Evolutionary conservation across 1,140 invertebrate species (phyloP).

Genomic region (Anoplolepis gracilipes): DNA sequence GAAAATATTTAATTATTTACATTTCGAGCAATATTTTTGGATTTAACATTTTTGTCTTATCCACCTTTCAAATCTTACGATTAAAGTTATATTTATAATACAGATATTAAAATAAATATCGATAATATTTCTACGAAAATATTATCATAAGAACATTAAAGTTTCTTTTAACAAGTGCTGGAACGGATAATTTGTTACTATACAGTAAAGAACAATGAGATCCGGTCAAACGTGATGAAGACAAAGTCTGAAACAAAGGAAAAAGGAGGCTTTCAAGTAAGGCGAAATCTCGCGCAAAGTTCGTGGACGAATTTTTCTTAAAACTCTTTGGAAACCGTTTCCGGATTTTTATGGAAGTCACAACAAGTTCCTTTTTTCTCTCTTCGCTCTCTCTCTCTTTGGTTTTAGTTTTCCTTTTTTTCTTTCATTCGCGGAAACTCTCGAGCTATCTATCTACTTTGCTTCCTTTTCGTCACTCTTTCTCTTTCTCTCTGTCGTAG

Average conservation of each 20-base stretch:
- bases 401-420: slow-evolving; percentile 23
- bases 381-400: slow-evolving; percentile 15
- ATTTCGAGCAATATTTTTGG: background rate
- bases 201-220: background rate
- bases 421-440: slow-evolving; percentile 16
- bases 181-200: slow-evolving; percentile 50
- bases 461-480: slow-evolving; percentile 25
- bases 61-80: background rate
- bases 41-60: background rate
- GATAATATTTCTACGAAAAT: background rate
- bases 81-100: background rate
- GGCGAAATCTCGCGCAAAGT: slow-evolving; percentile 75
- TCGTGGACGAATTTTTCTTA: slow-evolving; percentile 74
- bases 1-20: background rate
- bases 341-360: slow-evolving; percentile 77
- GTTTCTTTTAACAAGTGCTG: background rate
- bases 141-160: slow-evolving; percentile 1
- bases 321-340: slow-evolving; percentile 57
- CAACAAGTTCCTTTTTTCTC: slow-evolving; percentile 78
- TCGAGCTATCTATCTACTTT: slow-evolving; percentile 44
- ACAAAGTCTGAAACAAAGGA: slow-evolving; percentile 21
- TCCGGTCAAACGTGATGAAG: background rate
- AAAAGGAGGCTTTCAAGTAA: slow-evolving; percentile 65
- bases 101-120: background rate
- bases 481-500: background rate